phyloP scores from a whole-genome alignment of 2,888 invertebrate genomes.

The Cephonodes hylas region DNA sequence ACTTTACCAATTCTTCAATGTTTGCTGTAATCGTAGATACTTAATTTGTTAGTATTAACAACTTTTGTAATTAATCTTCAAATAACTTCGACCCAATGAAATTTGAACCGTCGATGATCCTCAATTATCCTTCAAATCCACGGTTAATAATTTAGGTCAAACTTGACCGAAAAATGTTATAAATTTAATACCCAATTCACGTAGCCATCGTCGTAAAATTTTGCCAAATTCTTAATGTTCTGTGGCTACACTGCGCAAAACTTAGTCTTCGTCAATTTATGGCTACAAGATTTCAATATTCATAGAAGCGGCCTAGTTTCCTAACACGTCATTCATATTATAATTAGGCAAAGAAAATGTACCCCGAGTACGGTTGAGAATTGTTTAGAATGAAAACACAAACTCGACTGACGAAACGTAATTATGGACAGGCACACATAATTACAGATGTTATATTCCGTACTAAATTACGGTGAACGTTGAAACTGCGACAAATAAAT shows the following conservation, averaged over 20 bases:
- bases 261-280: not conserved
- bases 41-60: not conserved
- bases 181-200: not conserved
- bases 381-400: not conserved
- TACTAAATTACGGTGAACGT: not conserved
- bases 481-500: slow-evolving; percentile 15
- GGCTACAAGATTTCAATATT: not conserved
- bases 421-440: not conserved
- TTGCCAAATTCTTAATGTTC: not conserved
- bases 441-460: not conserved
- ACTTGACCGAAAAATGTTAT: not conserved
- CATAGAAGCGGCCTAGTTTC: not conserved
- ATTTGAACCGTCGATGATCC: not conserved
- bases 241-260: not conserved
- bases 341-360: not conserved
- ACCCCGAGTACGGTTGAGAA: not conserved
- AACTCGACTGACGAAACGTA: not conserved
- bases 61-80: not conserved
- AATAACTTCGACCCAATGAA: not conserved
- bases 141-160: not conserved
- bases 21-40: no score
- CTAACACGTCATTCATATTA: not conserved
- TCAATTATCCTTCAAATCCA: not conserved
- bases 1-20: no score
- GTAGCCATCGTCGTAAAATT: not conserved